These are phyloP conservation scores for Apteryx mantelli DNA, from an alignment of 2,113 vertebrate genomes.

Conservation along the genomic window DNA sequence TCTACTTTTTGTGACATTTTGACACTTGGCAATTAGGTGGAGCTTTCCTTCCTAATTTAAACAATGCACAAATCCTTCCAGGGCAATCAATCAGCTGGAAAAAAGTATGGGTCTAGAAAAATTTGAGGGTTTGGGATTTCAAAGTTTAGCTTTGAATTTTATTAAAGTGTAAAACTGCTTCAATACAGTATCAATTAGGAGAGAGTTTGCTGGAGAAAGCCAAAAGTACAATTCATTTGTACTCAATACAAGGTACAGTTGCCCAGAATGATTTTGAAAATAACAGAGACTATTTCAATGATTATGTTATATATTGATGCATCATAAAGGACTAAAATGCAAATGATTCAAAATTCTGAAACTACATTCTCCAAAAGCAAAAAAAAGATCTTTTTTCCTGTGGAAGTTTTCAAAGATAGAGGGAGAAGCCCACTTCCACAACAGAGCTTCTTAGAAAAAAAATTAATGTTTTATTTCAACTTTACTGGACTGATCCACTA, in stretches of 20 bases:
- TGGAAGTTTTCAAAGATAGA: not conserved
- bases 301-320: not conserved
- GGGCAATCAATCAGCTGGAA: not conserved
- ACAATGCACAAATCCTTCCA: not conserved
- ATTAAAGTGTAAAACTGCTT: not conserved
- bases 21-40: not conserved
- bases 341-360: not conserved
- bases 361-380: not conserved
- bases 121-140: not conserved
- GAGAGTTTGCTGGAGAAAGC: not conserved
- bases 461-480: not conserved
- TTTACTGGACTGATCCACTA: not conserved
- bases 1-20: not conserved
- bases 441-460: not conserved
- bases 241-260: not conserved
- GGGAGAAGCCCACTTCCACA: not conserved
- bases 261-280: not conserved
- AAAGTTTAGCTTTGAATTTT: not conserved
- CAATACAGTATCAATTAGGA: not conserved
- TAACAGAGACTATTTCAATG: not conserved
- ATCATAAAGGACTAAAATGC: rapidly evolving
- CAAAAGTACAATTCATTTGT: not conserved
- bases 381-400: not conserved
- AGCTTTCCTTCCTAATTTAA: not conserved
- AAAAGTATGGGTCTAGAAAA: not conserved